phyloP scores from a whole-genome alignment of 2,113 vertebrate genomes.

The Myodes glareolus region DNA sequence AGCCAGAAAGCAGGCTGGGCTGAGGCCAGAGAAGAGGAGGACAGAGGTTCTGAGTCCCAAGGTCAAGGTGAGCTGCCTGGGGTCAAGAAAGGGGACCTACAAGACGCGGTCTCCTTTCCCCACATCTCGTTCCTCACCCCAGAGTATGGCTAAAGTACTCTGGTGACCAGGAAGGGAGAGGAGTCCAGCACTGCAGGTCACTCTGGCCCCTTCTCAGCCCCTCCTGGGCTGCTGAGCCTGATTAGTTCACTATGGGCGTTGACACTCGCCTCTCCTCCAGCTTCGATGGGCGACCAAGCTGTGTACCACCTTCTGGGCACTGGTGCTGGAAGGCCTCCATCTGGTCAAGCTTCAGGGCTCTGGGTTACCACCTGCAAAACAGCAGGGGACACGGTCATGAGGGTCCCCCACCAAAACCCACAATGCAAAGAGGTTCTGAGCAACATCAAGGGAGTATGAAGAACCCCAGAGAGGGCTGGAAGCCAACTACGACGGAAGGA shows the following conservation, averaged over 20 bases:
- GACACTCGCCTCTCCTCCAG: neutral
- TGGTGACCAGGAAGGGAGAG: accelerated
- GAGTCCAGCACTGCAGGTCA: too few species aligned
- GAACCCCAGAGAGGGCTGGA: neutral
- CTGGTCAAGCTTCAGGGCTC: neutral
- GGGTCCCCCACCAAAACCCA: neutral
- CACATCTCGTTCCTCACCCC: conserved; percentile 59
- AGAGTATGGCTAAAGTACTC: conserved; percentile 67
- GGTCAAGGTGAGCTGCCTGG: neutral
- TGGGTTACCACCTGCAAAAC: conserved; percentile 50
- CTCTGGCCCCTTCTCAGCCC: neutral
- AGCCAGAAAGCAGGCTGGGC: neutral
- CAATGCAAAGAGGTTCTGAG: neutral
- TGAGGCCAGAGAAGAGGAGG: neutral
- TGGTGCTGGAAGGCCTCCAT: neutral
- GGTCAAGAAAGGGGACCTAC: neutral
- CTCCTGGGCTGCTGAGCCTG: accelerated
- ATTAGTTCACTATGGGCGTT: neutral
- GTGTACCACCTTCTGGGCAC: neutral
- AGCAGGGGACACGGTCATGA: neutral
- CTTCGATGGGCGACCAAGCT: neutral
- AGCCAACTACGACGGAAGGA: accelerated
- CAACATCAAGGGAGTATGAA: neutral
- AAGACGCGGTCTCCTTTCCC: neutral
- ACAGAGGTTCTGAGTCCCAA: neutral